A percentile compares a stretch with the other conserved stretches of the same genome.
Conservation (phyloP, 2,888 invertebrate genomes). For the Lymantria dispar region DNA sequence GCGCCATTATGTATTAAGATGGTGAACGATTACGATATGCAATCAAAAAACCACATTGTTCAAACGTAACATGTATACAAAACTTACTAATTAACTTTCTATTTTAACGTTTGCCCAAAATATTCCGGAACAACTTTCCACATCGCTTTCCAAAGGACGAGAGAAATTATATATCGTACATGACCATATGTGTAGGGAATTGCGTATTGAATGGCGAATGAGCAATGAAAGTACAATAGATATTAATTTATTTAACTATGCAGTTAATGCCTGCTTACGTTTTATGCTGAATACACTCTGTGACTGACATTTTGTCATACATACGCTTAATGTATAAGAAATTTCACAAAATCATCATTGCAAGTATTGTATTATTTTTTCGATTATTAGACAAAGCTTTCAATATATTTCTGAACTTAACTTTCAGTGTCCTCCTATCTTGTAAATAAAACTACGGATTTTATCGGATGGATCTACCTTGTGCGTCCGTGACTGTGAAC, state of each 20-base stretch:
- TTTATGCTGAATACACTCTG: constrained; percentile 25
- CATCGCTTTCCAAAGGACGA: constrained; percentile 74
- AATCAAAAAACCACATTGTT: constrained; percentile 20
- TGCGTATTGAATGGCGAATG: constrained; percentile 63
- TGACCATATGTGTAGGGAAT: constrained; percentile 53
- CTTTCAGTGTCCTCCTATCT: too few relatives aligned
- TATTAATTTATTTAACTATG: constrained; percentile 69
- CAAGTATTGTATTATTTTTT: too few relatives aligned
- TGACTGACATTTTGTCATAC: too few relatives aligned
- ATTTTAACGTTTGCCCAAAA: constrained; percentile 71
- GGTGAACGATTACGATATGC: neutral
- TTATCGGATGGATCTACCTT: too few relatives aligned
- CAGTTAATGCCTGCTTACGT: constrained; percentile 39
- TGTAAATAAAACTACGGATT: too few relatives aligned
- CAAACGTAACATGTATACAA: constrained; percentile 35
- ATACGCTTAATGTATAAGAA: too few relatives aligned
- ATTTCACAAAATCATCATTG: too few relatives aligned
- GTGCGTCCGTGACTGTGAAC: too few relatives aligned
- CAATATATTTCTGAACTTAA: too few relatives aligned
- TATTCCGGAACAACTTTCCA: constrained; percentile 75
- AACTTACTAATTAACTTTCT: constrained; percentile 65
- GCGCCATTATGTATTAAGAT: too few relatives aligned
- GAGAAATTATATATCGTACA: constrained; percentile 72
- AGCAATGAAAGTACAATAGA: constrained; percentile 71
- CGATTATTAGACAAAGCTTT: too few relatives aligned